A percentile compares a stretch with the other conserved stretches of the same genome.
Conservation (phyloP, 1,140 invertebrate genomes). For the Pygmarrhopalites habei region DNA sequence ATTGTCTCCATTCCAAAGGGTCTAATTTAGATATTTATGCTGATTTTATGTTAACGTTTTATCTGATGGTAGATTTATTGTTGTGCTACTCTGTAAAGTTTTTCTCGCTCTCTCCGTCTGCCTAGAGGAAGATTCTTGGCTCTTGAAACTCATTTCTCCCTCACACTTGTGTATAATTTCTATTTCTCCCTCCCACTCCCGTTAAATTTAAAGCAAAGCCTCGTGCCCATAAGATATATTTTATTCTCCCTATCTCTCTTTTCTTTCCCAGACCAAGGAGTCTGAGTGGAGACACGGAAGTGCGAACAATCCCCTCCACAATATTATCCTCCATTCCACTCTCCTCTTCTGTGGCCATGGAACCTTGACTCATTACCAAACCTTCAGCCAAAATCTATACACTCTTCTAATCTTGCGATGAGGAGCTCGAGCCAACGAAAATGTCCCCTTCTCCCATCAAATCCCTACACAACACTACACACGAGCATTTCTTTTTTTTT, state of each 20-base stretch:
- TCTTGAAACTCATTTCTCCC: neutral
- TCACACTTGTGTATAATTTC: neutral
- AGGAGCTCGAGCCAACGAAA: no score
- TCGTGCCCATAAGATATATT: neutral
- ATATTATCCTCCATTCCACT: no score
- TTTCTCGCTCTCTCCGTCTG: neutral
- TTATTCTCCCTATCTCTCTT: neutral
- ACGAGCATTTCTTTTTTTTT: no score
- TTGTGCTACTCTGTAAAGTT: neutral
- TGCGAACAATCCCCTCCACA: no score
- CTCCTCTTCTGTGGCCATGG: no score
- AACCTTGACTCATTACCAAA: no score
- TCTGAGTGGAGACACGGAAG: no score
- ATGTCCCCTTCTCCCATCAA: no score
- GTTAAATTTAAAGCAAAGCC: no score
- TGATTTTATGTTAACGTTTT: conserved; percentile 16
- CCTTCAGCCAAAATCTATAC: no score
- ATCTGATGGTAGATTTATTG: conserved; percentile 16
- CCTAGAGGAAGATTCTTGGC: neutral
- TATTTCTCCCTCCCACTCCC: neutral
- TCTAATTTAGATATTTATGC: conserved; percentile 20
- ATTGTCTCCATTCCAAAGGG: neutral
- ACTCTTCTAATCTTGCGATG: no score
- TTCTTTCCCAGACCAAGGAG: neutral
- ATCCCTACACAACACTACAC: no score